Evolutionary conservation across 2,888 invertebrate species (phyloP).

Genomic region (Rhogogaster chlorosoma): DNA sequence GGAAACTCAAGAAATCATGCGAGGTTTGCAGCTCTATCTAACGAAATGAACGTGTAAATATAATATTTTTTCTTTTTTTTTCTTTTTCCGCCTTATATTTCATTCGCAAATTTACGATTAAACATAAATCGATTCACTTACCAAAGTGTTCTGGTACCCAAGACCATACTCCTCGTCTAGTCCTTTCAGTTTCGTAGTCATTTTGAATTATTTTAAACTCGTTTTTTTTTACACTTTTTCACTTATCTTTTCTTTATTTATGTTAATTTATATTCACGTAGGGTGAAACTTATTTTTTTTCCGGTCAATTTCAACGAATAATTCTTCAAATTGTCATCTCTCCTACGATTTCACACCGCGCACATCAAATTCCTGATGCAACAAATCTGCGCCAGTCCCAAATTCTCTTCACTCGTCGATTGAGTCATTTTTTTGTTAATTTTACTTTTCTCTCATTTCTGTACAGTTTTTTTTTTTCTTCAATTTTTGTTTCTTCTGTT

Average conservation of each 20-base stretch:
- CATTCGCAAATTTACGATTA: neutral
- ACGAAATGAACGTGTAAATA: too few species aligned
- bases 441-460: neutral
- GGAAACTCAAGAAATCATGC: too few species aligned
- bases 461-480: neutral
- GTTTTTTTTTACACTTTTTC: neutral
- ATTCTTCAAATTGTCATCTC: neutral
- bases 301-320: neutral
- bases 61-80: neutral
- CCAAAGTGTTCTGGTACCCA: constrained; percentile 86
- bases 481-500: neutral
- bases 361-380: neutral
- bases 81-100: too few species aligned
- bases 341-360: neutral
- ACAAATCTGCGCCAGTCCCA: neutral
- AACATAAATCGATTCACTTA: constrained; percentile 76
- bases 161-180: constrained; percentile 84
- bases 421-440: neutral
- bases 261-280: neutral
- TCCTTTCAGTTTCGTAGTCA: constrained; percentile 68
- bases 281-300: too few species aligned
- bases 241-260: neutral
- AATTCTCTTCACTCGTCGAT: neutral
- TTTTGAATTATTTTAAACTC: constrained; percentile 56
- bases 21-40: too few species aligned